A percentile compares a stretch with the other conserved stretches of the same genome.
These are phyloP conservation scores for Drosophila nikananu DNA, from an alignment of 1,140 invertebrate species.

Conservation along the genomic window DNA sequence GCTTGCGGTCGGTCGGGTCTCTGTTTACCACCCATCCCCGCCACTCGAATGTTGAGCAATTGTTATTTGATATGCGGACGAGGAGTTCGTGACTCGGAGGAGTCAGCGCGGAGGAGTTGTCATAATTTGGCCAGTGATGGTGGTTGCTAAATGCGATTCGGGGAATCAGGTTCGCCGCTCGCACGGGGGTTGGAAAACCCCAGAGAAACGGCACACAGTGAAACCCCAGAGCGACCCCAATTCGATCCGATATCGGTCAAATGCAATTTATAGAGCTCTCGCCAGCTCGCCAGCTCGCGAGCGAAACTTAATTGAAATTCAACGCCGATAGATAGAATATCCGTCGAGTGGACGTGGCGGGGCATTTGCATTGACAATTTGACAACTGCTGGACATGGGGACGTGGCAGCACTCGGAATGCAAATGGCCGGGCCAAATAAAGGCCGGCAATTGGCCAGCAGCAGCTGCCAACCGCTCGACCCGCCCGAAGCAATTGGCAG, in stretches of 20 bases:
- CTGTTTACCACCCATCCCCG: background rate
- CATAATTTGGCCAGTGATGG: constrained; percentile 21
- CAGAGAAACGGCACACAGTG: background rate
- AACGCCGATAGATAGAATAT: constrained; percentile 54
- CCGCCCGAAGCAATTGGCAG: constrained; percentile 48
- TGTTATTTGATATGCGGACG: constrained; percentile 52
- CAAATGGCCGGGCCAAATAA: constrained; percentile 48
- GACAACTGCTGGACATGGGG: constrained; percentile 67
- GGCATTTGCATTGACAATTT: constrained; percentile 73
- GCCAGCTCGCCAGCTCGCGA: background rate
- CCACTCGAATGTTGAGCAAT: constrained; percentile 53
- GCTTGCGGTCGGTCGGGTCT: constrained; percentile 43
- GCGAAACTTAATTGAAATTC: constrained; percentile 46
- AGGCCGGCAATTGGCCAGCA: constrained; percentile 22
- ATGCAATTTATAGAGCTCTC: constrained; percentile 35
- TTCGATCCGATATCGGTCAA: constrained; percentile 37
- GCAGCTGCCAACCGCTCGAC: constrained; percentile 10
- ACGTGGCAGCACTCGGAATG: constrained; percentile 41
- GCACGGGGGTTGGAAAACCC: constrained; percentile 7
- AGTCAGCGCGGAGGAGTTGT: constrained; percentile 28
- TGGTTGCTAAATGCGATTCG: constrained; percentile 22
- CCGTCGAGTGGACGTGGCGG: constrained; percentile 42
- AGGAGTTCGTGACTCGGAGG: constrained; percentile 39
- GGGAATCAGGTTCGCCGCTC: constrained; percentile 13
- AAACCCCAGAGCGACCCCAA: constrained; percentile 7